phyloP scores from a whole-genome alignment of 1,140 invertebrate species.

The Cotesia chilonis region DNA sequence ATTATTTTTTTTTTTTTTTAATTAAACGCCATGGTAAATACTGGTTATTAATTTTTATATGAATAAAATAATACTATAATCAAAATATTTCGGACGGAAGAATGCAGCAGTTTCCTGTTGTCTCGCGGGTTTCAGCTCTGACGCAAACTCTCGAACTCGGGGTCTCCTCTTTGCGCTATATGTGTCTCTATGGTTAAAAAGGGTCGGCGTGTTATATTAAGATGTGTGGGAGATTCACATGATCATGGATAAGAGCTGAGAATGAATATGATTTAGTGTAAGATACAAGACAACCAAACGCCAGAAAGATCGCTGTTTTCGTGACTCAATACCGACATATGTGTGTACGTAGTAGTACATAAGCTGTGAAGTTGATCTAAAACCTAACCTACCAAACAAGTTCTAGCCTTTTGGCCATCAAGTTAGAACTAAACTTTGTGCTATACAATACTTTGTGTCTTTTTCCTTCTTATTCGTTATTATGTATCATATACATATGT shows the following conservation, averaged over 20 bases:
- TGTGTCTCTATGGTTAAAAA: conserved; percentile 20
- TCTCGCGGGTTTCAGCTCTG: conserved; percentile 19
- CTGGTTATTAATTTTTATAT: too few species aligned
- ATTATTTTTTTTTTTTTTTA: background rate
- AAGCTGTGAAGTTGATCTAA: conserved; percentile 46
- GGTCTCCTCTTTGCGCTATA: background rate
- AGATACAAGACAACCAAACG: conserved; percentile 28
- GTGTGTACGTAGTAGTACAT: conserved; percentile 5
- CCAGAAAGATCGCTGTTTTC: conserved; percentile 23
- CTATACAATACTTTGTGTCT: conserved; percentile 14
- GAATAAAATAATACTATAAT: too few species aligned
- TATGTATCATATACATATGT: background rate
- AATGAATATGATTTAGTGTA: conserved; percentile 9
- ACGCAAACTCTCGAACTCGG: conserved; percentile 20
- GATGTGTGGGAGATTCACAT: conserved; percentile 30
- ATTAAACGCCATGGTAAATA: too few species aligned
- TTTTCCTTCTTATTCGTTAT: background rate
- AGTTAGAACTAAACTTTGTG: conserved; percentile 26
- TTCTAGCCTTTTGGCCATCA: conserved; percentile 50
- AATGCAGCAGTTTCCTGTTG: conserved; percentile 51
- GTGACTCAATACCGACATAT: conserved; percentile 38
- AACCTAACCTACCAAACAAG: conserved; percentile 62
- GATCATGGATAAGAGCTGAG: conserved; percentile 11
- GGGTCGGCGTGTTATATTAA: background rate
- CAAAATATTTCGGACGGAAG: conserved; percentile 37